Conservation (phyloP, 2,888 invertebrate species). For the Selenia dentaria region DNA sequence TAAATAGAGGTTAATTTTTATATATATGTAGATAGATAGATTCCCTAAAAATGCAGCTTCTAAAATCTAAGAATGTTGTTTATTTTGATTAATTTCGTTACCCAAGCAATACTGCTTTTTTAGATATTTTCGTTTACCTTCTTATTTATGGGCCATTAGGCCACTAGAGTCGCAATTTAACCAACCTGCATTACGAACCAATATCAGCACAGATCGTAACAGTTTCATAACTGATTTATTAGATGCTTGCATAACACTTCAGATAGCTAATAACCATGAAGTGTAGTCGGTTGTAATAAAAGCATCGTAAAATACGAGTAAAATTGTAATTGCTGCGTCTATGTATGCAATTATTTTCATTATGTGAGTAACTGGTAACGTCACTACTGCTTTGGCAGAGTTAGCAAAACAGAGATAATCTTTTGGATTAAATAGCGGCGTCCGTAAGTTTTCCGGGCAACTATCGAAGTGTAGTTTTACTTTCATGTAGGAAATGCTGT, state of each 20-base stretch:
- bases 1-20: no score
- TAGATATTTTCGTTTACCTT: no score
- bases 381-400: constrained; percentile 28
- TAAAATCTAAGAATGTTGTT: no score
- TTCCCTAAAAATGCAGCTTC: no score
- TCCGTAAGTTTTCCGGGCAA: constrained; percentile 62
- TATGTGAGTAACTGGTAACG: constrained; percentile 22
- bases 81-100: no score
- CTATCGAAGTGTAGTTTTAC: constrained; percentile 71
- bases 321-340: constrained; percentile 36
- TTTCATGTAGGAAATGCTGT: constrained; percentile 83
- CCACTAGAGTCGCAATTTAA: constrained; percentile 7
- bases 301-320: constrained; percentile 48
- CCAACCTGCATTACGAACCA: constrained; percentile 15
- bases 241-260: constrained; percentile 47
- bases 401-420: constrained; percentile 26
- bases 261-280: constrained; percentile 44
- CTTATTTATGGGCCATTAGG: constrained; percentile 1
- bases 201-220: constrained; percentile 27
- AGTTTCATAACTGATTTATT: constrained; percentile 47
- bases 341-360: constrained; percentile 40
- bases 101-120: no score
- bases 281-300: constrained; percentile 48
- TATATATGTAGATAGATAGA: no score
- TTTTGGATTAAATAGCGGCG: constrained; percentile 24